Conservation (phyloP, 2,113 vertebrate species). For the Trematomus loennbergii region DNA sequence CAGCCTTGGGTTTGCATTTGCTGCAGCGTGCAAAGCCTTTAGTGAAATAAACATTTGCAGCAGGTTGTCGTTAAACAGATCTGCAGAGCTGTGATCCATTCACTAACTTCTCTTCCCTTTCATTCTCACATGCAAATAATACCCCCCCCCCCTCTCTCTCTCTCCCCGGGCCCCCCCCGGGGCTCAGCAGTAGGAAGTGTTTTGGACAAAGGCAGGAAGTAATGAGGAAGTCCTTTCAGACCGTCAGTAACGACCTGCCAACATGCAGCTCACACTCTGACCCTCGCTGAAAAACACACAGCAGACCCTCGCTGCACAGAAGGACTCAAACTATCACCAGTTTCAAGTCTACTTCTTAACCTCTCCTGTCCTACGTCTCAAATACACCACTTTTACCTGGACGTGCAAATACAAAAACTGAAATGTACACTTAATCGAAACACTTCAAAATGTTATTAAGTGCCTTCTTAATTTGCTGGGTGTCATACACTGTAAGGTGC, state of each 20-base stretch:
- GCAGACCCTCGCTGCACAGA: neutral
- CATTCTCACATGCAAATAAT: constrained; percentile 47
- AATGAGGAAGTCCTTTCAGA: constrained; percentile 84
- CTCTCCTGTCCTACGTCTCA: neutral
- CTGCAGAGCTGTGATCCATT: constrained; percentile 13
- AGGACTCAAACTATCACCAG: neutral
- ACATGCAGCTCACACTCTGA: constrained; percentile 39
- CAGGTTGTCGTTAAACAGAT: neutral
- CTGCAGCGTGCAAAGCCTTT: neutral
- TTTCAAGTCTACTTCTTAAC: neutral
- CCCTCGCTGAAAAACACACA: constrained; percentile 18
- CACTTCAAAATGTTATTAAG: no score
- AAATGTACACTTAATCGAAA: no score
- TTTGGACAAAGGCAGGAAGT: constrained; percentile 86
- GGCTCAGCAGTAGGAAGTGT: constrained; percentile 77
- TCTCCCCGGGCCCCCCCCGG: constrained; percentile 46
- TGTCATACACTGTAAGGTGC: no score
- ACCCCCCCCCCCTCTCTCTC: neutral
- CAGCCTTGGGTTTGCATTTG: constrained; percentile 3
- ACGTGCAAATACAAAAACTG: no score
- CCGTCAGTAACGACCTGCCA: constrained; percentile 66
- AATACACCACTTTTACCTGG: no score
- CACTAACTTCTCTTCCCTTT: constrained; percentile 17
- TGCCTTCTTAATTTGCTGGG: no score
- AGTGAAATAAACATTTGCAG: constrained; percentile 37